Base-by-base conservation (phyloP, 2,888 invertebrate genomes). In the Drosophila birchii region DNA sequence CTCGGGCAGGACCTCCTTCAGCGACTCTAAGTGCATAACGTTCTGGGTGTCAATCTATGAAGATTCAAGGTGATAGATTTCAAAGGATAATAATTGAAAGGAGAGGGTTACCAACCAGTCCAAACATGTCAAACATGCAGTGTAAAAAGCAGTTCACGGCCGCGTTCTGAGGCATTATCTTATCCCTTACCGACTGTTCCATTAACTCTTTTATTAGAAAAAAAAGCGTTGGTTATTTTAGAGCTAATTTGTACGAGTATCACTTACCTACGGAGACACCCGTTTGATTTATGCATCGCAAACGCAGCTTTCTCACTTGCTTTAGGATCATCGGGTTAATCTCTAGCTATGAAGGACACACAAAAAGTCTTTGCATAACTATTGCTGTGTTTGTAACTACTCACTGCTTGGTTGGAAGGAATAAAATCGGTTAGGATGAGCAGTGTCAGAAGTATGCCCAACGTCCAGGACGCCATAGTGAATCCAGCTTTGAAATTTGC, bases 91-190 rank as follows among this genome's bases (percentile, higher is more conserved):
- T 1, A 7, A 0, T 32, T 39, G n/a, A 20, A 38, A 3, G 18
- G 23, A 2, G 14, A n/a, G n/a, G 29, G 12, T 4, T 47, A 62
- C 90, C 76, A 60, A 92, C 92, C 78, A 92, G 72, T 45, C 91
- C 91, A 32, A 91, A 81, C 62, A 81, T 86, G n/a, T 91, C 83
- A 43, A 92, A 86, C 63, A 92, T 78, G 71, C 92, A 92, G 51
- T 92, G 90, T 0, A 92, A 47, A 58, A 92, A 92, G 41, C 92
- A 92, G 61, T 92, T 88, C 1, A 92, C 77, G 9, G 67, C 59
- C 12, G 75, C 80, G 69, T 91, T 88, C 14, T 76, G 68, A 12
- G 91, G 86, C 36, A 92, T 5, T 0, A 5, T 76, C 5, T 7
- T 81, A 18, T 74, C 78, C 8, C 55, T 67, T 11, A 80, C 72